Evolutionary conservation across 2,888 invertebrate species (phyloP), one percentile per base, ranked within the genome.

Genomic region (Campoplex nolae): DNA sequence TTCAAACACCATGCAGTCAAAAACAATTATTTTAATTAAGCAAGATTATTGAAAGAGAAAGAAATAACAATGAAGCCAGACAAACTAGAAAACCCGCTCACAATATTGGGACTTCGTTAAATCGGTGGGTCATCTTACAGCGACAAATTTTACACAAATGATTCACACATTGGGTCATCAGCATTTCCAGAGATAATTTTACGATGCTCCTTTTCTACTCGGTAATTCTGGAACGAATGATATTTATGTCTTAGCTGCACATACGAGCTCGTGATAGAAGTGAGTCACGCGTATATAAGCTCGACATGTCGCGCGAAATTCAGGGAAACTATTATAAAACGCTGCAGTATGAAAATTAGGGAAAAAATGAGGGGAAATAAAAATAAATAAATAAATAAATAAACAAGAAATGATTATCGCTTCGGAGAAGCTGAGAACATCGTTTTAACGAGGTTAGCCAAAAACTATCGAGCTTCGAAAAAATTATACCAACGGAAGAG

Each of bases 151-250:
- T 13, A 48, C n/a, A 28, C 23, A 28, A 75, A 48, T 84, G 84
- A 84, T 54, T 84, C 84, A 84, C 45, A 42, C 74, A 48, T 70
- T 70, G 67, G 80, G 75, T 80, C 84, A 75, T 68, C 73, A 58
- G 67, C 73, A 16, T 51, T 84, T 80, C 84, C 80, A 84, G 84
- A 79, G 84, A 84, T 80, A 48, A 48, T 51, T 80, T 48, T n/a
- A 84, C 67, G 78, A 68, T 51, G 56, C 35, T 35, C 58, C 74
- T 75, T 84, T 56, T 8, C 42, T 23, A 38, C 42, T 62, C 18
- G 13, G 77, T 48, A 48, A 67, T 56, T 56, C 68, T 70, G 74
- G 80, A 84, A 70, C 54, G 74, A 75, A 74, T n/a, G 48, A 54
- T 73, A 54, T 73, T 73, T 35, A 18, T 62, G 58, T 23, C 42